Base-by-base conservation (phyloP, 1,140 invertebrate species). In the Macrobrachium rosenbergii region DNA sequence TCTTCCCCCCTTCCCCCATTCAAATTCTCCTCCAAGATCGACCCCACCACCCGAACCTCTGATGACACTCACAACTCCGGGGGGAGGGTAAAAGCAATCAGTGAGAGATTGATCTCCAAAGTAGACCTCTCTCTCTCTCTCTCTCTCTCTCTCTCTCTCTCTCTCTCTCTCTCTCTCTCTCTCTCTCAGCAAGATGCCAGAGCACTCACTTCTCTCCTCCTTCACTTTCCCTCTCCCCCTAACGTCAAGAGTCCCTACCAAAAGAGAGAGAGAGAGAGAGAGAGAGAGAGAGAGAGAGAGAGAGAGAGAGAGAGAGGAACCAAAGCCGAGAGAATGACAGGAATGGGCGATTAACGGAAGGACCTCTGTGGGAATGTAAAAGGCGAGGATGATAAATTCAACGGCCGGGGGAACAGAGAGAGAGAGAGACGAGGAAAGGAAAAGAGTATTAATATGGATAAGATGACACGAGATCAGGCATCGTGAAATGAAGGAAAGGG, bases 121-220 rank as follows among this genome's bases (percentile, higher is more conserved):
- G 63, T n/a, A 64, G n/a, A n/a, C n/a, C n/a, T n/a, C n/a, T n/a
- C n/a, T n/a, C n/a, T n/a, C n/a, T n/a, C n/a, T n/a, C n/a, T 5
- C 3, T 6, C 17, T 19, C 17, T 23, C 63, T 23, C 21, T 64
- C 63, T 23, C 63, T 64, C 63, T 64, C 63, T 64, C 63, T 64
- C 63, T 64, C 63, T 64, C 63, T 23, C 63, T 23, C 63, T 23
- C 63, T 64, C 63, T 23, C 63, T 64, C 63, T 64, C 63, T 64
- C 63, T 64, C 63, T 64, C 63, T 64, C 63, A n/a, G n/a, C n/a
- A n/a, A n/a, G n/a, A n/a, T n/a, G n/a, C n/a, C n/a, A n/a, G n/a
- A n/a, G n/a, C n/a, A n/a, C n/a, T n/a, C n/a, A n/a, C n/a, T n/a
- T n/a, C n/a, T n/a, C n/a, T n/a, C n/a, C n/a, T n/a, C n/a, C n/a